Evolutionary conservation across 2,113 vertebrate genomes (phyloP).

Genomic region (Mystacornis crossleyi): DNA sequence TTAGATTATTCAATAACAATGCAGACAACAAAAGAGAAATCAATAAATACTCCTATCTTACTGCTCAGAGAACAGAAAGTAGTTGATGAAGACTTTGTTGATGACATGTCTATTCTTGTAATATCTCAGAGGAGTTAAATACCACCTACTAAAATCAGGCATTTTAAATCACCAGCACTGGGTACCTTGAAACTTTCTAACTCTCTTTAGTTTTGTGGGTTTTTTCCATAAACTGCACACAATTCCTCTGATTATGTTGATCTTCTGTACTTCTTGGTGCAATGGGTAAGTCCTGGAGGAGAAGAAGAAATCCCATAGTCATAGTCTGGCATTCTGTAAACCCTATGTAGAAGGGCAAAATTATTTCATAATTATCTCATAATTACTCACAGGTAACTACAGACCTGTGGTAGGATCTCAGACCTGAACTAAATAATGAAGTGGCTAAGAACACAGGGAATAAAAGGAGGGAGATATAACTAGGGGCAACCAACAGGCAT

Average conservation of each 20-base stretch:
- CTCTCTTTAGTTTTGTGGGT: neutral
- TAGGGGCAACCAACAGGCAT: neutral
- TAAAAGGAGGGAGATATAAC: neutral
- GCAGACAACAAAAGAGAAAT: neutral
- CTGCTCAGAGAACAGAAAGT: neutral
- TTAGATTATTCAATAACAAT: conserved; percentile 15
- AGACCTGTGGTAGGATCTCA: neutral
- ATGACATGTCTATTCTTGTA: neutral
- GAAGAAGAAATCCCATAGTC: neutral
- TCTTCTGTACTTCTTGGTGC: neutral
- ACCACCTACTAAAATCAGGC: neutral
- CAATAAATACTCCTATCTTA: conserved; percentile 9
- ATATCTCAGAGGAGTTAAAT: neutral
- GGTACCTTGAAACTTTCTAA: neutral
- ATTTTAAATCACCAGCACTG: neutral
- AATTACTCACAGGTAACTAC: neutral
- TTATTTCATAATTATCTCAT: neutral
- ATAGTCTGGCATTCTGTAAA: neutral
- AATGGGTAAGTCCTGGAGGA: neutral
- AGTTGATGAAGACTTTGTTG: neutral
- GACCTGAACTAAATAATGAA: neutral
- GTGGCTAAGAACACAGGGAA: neutral
- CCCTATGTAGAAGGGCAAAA: neutral
- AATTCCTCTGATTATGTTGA: neutral
- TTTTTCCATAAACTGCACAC: neutral